Evolutionary conservation across 30 jellyfish, hydroid and myxozoan species (phyloP).

Genomic region (Cassiopea xamachana): DNA sequence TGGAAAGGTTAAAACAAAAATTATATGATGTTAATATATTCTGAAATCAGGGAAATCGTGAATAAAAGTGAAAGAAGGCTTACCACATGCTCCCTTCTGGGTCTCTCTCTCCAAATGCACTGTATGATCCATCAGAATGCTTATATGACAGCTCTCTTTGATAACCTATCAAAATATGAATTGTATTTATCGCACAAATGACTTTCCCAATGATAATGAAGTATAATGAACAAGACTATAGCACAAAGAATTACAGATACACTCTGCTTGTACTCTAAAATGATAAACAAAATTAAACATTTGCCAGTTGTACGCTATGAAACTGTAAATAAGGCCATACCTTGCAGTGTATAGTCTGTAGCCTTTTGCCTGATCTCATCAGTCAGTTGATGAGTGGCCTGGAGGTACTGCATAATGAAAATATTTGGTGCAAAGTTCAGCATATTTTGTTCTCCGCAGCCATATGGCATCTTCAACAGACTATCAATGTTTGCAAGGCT

Average conservation of each 20-base stretch:
- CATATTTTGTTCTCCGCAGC: constrained; percentile 97
- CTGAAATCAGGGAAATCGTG: too few relatives aligned
- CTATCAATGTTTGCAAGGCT: constrained; percentile 79
- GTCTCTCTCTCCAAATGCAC: constrained; percentile 92
- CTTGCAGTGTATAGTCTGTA: constrained; percentile 73
- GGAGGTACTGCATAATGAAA: constrained; percentile 82
- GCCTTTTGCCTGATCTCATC: constrained; percentile 70
- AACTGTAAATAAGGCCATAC: constrained; percentile 16
- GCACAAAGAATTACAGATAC: background rate
- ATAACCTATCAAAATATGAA: constrained; percentile 46
- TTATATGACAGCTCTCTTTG: constrained; percentile 87
- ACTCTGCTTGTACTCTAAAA: background rate
- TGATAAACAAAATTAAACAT: background rate
- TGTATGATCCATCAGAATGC: constrained; percentile 79
- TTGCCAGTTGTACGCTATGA: background rate
- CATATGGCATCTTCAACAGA: constrained; percentile 91
- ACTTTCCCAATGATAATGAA: background rate
- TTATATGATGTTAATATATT: too few relatives aligned
- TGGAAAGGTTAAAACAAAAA: too few relatives aligned
- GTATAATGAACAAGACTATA: background rate
- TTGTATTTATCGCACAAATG: background rate
- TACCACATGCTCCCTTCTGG: constrained; percentile 96
- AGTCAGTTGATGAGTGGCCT: constrained; percentile 75
- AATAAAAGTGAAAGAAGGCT: background rate
- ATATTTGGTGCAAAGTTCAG: constrained; percentile 92